A percentile compares a stretch with the other conserved stretches of the same genome.
Evolutionary conservation across 2,797 vertebrate genomes (phyloP).

Genomic region (Oreortyx pictus): DNA sequence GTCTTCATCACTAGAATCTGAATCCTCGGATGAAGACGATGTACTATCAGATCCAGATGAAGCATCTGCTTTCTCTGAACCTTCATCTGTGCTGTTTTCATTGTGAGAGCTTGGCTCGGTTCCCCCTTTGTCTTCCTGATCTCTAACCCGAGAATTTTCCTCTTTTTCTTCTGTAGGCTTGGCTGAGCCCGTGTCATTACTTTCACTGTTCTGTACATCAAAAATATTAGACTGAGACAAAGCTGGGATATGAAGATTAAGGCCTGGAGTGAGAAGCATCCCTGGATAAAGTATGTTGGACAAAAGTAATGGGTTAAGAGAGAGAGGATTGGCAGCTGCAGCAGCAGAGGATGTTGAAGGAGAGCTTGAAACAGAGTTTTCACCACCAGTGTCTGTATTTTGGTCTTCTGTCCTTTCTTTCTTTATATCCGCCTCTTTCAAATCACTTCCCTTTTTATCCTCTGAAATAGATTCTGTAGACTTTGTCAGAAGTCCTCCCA

Average conservation of each 20-base stretch:
- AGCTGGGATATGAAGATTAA: constrained; percentile 96
- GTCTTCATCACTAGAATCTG: constrained; percentile 96
- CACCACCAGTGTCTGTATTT: constrained; percentile 78
- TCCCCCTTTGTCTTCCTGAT: constrained; percentile 83
- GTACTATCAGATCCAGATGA: constrained; percentile 94
- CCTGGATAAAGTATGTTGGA: constrained; percentile 99
- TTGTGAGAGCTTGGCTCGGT: constrained; percentile 89
- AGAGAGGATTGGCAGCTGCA: constrained; percentile 86
- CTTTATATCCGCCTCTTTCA: constrained; percentile 84
- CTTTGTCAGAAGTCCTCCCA: constrained; percentile 88
- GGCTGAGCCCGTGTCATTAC: constrained; percentile 82
- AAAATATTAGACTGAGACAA: constrained; percentile 83
- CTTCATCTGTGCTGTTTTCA: constrained; percentile 95
- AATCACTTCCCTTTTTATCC: constrained; percentile 85
- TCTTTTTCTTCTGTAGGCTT: constrained; percentile 80
- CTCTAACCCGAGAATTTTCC: constrained; percentile 77
- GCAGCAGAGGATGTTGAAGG: constrained; percentile 86
- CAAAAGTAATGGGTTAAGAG: constrained; percentile 96
- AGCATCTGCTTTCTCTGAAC: constrained; percentile 92
- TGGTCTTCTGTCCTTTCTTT: constrained; percentile 96
- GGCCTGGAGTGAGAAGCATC: constrained; percentile 99
- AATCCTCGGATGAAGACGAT: constrained; percentile 89
- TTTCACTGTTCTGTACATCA: constrained; percentile 89
- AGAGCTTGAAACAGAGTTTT: constrained; percentile 80
- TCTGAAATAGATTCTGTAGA: constrained; percentile 81